Evolutionary conservation across 2,113 vertebrate genomes (phyloP), one percentile per base, ranked within the genome.

Genomic region (Lethenteron camtschaticum): DNA sequence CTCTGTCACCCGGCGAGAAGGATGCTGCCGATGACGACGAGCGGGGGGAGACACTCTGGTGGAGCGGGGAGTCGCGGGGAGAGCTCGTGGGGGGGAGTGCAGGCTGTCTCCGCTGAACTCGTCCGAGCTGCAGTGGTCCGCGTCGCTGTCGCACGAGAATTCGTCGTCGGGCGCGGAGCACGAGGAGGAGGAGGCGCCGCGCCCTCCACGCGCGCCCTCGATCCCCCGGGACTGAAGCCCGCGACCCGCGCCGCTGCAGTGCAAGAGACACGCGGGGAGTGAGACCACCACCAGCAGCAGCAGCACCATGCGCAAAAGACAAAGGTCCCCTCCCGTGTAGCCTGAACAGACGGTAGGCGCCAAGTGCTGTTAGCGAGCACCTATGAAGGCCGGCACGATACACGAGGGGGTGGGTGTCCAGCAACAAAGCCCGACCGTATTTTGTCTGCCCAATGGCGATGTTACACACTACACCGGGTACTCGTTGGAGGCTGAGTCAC

Each of bases 41-140:
- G 63, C 10, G 8, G 63, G 24, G 63, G 63, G 24, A 24, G 63
- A 66, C n/a, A 66, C n/a, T 24, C n/a, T 66, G n/a, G n/a, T n/a
- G 63, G 10, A 66, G 63, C 63, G 10, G n/a, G 63, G 63, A n/a
- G 63, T 13, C 4, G 59, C 13, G 13, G 59, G 63, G 9, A 24
- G 63, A 9, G n/a, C 41, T 5, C 41, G 41, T 41, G 41, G 41
- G 63, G 63, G 41, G 63, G 63, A 24, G n/a, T 9, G 24, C 63
- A 24, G 24, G 63, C 63, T 11, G 63, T 24, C n/a, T n/a, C n/a
- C n/a, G 24, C 63, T 16, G 63, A 24, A 66, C 8, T 66, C 63
- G 63, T 66, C 63, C 9, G 63, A 66, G 63, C 63, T 66, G 63
- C 63, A 66, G 24, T 66, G 63, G 10, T 66, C 63, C 9, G 63